A percentile compares a stretch with the other conserved stretches of the same genome.
Conservation (phyloP, 53 echinoderm and acorn worm species). For the Astropecten irregularis region DNA sequence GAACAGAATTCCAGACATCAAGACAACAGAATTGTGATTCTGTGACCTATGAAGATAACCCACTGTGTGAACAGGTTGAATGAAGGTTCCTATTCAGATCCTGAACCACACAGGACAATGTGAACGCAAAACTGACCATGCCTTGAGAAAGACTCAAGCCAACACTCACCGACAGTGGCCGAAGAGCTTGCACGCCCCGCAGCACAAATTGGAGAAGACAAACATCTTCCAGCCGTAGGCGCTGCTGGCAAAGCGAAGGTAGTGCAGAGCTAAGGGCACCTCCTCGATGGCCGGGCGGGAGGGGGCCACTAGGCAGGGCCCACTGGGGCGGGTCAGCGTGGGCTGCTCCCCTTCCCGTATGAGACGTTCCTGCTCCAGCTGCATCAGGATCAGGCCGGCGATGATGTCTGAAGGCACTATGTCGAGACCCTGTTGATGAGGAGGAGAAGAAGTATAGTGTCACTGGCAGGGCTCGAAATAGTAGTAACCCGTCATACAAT, state of each 20-base stretch:
- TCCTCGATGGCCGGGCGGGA: conserved; percentile 57
- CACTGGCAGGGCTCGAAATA: too few species aligned
- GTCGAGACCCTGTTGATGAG: conserved; percentile 69
- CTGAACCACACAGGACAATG: too few species aligned
- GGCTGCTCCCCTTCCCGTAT: conserved; percentile 62
- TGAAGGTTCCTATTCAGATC: too few species aligned
- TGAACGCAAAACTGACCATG: too few species aligned
- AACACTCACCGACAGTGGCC: conserved; percentile 63
- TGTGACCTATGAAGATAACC: too few species aligned
- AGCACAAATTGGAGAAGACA: conserved; percentile 65
- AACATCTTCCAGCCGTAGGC: conserved; percentile 86
- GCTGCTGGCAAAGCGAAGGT: conserved; percentile 69
- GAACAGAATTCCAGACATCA: too few species aligned
- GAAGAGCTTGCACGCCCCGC: conserved; percentile 80
- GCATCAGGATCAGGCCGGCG: conserved; percentile 89
- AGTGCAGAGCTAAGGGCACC: conserved; percentile 64
- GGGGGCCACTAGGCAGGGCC: conserved; percentile 50
- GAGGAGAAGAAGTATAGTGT: too few species aligned
- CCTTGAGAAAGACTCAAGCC: too few species aligned
- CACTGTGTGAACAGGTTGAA: too few species aligned
- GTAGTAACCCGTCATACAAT: too few species aligned
- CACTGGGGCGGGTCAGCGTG: background rate
- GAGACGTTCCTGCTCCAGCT: conserved; percentile 84
- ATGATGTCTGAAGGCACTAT: conserved; percentile 91
- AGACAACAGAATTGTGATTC: too few species aligned